Evolutionary conservation across 1,140 invertebrate genomes (phyloP), one percentile per base, ranked within the genome.

Genomic region (Colletes gigas): DNA sequence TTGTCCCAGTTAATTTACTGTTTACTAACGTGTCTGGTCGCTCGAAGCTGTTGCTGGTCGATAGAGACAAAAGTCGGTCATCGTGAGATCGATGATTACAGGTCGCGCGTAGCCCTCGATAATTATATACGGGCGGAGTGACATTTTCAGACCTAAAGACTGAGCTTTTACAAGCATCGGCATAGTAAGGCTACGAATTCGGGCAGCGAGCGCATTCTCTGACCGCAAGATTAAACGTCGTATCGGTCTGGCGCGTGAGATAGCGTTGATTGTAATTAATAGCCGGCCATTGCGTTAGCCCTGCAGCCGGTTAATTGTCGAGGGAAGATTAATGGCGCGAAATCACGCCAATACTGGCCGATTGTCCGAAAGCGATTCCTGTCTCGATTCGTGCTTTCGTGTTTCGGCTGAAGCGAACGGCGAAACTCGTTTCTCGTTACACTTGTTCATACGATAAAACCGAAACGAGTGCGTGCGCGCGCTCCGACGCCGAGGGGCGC

Each of bases 181-280:
- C n/a, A 4, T 1, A 30, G 30, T 30, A 30, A 30, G 1, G 57
- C 72, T 57, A 66, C 68, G 72, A 87, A 88, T 83, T 89, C 81
- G 83, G 78, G n/a, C 54, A 69, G 68, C 81, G 72, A 79, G 77
- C 59, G 70, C 41, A 83, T 87, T 78, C 83, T 71, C 30, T 47
- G 80, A 62, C 47, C 67, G 39, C 39, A 71, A 88, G 86, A 90
- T 90, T 88, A 86, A 89, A 88, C 83, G 68, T 83, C 78, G 84
- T 85, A 91, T 89, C 88, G 69, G 77, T 76, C 65, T 68, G 67
- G 66, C 70, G 85, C 75, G 69, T 47, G 72, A 88, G 85, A 90
- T 90, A 91, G 88, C 88, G 88, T 91, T 92, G 91, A 92, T 92
- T 92, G 91, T 92, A 92, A 92, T 92, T 92, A 92, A 92, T 92